Conservation (phyloP, 2,113 vertebrate genomes). For the Chascanopsetta lugubris region DNA sequence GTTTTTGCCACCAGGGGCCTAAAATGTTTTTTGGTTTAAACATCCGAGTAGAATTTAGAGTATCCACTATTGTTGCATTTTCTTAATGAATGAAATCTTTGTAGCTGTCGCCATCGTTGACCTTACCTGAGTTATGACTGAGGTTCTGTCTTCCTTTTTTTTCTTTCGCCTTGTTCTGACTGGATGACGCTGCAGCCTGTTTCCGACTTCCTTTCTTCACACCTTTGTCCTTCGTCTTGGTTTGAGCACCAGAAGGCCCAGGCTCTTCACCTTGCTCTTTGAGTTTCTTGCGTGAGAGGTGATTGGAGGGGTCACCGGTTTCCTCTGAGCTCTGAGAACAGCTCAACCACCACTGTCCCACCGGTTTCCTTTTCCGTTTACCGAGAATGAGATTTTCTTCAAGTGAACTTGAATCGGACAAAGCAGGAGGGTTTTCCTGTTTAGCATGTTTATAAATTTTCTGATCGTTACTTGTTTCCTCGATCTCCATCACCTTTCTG, state of each 20-base stretch:
- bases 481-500: not conserved
- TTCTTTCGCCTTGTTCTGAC: constrained; percentile 1
- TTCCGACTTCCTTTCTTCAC: constrained; percentile 18
- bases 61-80: no score
- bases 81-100: no score
- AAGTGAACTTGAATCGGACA: constrained; percentile 12
- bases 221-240: constrained; percentile 20
- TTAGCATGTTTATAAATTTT: not conserved
- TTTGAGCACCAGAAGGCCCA: not conserved
- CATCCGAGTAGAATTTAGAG: no score
- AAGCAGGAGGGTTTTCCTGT: not conserved
- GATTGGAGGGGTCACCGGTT: not conserved
- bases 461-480: not conserved
- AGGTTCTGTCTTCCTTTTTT: constrained; percentile 26
- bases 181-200: not conserved
- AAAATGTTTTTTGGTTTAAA: no score
- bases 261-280: constrained; percentile 19
- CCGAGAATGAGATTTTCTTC: constrained; percentile 1
- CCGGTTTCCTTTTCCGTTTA: constrained; percentile 62
- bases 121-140: constrained; percentile 54
- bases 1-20: no score
- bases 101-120: not conserved
- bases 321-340: constrained; percentile 1
- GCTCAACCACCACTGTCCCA: constrained; percentile 72
- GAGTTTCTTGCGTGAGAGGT: constrained; percentile 11